Conservation (phyloP, 2,888 invertebrate genomes). For the Diploptera punctata region DNA sequence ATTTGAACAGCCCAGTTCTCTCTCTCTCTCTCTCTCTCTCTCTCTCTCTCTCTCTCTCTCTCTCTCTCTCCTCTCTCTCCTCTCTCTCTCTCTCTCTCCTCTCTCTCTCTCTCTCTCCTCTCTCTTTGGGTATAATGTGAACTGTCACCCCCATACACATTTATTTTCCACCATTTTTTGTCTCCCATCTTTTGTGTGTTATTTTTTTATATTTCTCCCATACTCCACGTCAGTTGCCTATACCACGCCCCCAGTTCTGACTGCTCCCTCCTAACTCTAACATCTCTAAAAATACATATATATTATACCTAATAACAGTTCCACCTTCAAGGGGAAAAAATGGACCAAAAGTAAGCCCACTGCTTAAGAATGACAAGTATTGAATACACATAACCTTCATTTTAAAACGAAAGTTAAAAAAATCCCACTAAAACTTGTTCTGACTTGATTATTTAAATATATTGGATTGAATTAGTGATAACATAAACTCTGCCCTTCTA, state of each 20-base stretch:
- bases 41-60: background rate
- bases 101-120: background rate
- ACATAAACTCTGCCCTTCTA: no score
- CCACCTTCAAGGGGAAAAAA: no score
- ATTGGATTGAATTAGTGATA: no score
- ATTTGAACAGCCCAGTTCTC: background rate
- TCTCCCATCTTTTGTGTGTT: background rate
- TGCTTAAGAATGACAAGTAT: no score
- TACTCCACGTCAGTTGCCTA: background rate
- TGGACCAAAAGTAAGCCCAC: no score
- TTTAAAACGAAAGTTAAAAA: no score
- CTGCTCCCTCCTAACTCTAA: background rate
- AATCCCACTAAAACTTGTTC: no score
- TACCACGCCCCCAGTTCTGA: background rate
- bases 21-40: no score
- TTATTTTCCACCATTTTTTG: constrained; percentile 14
- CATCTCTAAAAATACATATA: background rate
- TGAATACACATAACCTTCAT: no score
- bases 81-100: background rate
- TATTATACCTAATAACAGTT: no score
- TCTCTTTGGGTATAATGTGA: constrained; percentile 11
- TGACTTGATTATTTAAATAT: no score
- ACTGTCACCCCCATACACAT: constrained; percentile 16
- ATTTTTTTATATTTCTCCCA: background rate
- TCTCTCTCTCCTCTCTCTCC: background rate